A percentile compares a stretch with the other conserved stretches of the same genome.
phyloP scores from a whole-genome alignment of 1,140 invertebrate species.

The Drosophila repleta region DNA sequence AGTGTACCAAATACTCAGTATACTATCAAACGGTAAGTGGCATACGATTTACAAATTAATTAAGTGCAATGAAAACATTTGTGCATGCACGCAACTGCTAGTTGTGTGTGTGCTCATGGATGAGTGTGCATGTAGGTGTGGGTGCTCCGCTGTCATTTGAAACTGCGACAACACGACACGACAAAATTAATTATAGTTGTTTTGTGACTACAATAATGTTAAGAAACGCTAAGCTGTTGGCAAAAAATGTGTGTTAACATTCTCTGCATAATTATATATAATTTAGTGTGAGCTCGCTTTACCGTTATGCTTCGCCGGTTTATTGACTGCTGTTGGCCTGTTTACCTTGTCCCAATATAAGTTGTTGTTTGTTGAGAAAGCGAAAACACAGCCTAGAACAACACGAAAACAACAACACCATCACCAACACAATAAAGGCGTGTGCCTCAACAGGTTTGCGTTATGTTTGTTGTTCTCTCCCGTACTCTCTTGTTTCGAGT shows the following conservation, averaged over 20 bases:
- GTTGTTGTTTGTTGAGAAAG: conserved; percentile 46
- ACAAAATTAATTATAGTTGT: conserved; percentile 27
- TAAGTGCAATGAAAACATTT: conserved; percentile 44
- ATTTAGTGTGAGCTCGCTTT: neutral
- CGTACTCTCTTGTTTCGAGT: neutral
- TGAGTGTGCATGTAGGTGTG: conserved; percentile 12
- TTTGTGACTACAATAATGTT: conserved; percentile 9
- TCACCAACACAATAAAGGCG: conserved; percentile 50
- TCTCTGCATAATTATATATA: conserved; percentile 13
- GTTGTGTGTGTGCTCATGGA: conserved; percentile 3
- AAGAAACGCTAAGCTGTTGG: conserved; percentile 10
- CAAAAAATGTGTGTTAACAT: conserved; percentile 15
- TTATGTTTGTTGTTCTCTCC: conserved; percentile 20
- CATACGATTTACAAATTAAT: neutral
- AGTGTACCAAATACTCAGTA: conserved; percentile 6
- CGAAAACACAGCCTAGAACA: conserved; percentile 53
- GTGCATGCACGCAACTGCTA: conserved; percentile 12
- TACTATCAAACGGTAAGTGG: conserved; percentile 53
- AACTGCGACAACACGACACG: conserved; percentile 42
- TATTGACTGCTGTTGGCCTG: conserved; percentile 38
- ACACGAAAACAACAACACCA: conserved; percentile 23
- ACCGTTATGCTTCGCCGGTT: conserved; percentile 18
- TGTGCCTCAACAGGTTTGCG: conserved; percentile 45
- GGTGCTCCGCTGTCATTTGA: conserved; percentile 39
- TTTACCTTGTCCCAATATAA: conserved; percentile 66